A percentile compares a stretch with the other conserved stretches of the same genome.
These are phyloP conservation scores for Acrobasis suavella DNA, from an alignment of 2,888 invertebrate genomes.

Conservation along the genomic window DNA sequence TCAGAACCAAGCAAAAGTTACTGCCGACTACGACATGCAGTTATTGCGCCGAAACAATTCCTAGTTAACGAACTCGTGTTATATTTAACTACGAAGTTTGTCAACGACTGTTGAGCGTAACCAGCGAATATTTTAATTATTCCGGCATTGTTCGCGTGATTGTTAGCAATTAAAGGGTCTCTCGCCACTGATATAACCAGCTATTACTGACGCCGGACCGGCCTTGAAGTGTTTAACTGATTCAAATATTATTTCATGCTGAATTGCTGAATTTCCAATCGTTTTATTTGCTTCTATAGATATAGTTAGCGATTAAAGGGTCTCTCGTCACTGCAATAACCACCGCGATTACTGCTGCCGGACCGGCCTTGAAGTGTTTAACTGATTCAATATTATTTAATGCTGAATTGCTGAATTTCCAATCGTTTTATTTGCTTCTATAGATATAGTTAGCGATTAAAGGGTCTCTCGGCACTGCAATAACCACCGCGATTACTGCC, in stretches of 20 bases:
- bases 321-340: too few relatives aligned
- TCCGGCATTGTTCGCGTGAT: constrained; percentile 21
- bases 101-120: constrained; percentile 16
- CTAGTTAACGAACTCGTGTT: constrained; percentile 12
- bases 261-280: neutral
- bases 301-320: too few relatives aligned
- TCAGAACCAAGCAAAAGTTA: neutral
- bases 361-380: neutral
- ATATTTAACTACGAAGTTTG: constrained; percentile 19
- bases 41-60: constrained; percentile 14
- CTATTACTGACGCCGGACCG: neutral
- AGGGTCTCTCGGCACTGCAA: too few relatives aligned
- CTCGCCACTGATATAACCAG: constrained; percentile 7
- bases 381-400: neutral
- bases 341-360: too few relatives aligned
- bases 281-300: too few relatives aligned
- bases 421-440: too few relatives aligned
- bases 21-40: neutral
- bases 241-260: neutral
- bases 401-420: neutral
- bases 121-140: constrained; percentile 21
- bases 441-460: too few relatives aligned
- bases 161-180: constrained; percentile 17
- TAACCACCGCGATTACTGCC: too few relatives aligned
- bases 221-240: neutral